phyloP scores from a whole-genome alignment of 1,140 invertebrate species.

The Marisa cornuarietis region DNA sequence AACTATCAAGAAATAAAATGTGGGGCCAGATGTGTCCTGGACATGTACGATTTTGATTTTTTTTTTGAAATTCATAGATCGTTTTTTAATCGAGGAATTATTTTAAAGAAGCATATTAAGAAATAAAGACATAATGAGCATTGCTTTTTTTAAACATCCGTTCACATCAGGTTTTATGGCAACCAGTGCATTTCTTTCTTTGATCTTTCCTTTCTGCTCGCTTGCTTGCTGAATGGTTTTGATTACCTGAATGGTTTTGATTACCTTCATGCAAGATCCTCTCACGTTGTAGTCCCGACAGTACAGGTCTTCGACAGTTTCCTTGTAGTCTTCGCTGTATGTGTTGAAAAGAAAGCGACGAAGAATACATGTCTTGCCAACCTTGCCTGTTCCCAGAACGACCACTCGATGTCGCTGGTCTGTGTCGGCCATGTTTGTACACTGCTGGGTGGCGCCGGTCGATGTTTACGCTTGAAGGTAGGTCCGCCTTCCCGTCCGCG shows the following conservation, averaged over 20 bases:
- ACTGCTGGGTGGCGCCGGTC: not conserved
- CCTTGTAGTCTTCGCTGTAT: constrained; percentile 84
- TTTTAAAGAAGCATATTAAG: not conserved
- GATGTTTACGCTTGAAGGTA: too few relatives aligned
- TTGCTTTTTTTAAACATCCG: not conserved
- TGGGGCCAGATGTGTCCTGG: too few relatives aligned
- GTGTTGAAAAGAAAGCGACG: constrained; percentile 86
- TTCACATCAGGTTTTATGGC: not conserved
- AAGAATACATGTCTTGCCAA: constrained; percentile 88
- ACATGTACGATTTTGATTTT: too few relatives aligned
- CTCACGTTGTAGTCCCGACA: constrained; percentile 83
- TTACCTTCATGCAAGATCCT: constrained; percentile 49
- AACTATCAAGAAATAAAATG: too few relatives aligned
- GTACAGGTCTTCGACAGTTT: constrained; percentile 90
- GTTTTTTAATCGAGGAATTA: not conserved
- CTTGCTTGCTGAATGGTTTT: not conserved
- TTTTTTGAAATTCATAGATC: too few relatives aligned
- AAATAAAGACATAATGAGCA: not conserved
- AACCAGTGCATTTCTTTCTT: not conserved
- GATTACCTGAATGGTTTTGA: not conserved
- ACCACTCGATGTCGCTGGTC: constrained; percentile 84
- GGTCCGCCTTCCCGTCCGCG: too few relatives aligned
- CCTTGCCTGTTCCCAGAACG: constrained; percentile 81
- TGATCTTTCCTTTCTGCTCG: not conserved
- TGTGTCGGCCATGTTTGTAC: constrained; percentile 39